Conservation (phyloP, 2,113 vertebrate species). For the Chamaetylas fuelleborni region DNA sequence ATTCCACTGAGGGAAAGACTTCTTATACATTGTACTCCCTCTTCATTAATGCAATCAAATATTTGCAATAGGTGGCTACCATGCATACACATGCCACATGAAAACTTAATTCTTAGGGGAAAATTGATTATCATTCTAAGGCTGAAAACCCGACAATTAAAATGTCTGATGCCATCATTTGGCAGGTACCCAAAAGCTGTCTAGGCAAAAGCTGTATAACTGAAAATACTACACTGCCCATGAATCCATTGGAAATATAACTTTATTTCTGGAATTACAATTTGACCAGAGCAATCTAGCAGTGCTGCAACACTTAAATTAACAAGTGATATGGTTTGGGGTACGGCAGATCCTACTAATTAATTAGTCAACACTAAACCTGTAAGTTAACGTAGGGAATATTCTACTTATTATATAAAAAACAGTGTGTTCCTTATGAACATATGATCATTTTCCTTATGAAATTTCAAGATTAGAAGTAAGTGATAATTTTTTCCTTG, state of each 20-base stretch:
- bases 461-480: neutral
- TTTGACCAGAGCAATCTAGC: neutral
- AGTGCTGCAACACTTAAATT: neutral
- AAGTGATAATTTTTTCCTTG: neutral
- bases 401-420: neutral
- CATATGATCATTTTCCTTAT: neutral
- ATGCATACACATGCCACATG: neutral
- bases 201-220: neutral
- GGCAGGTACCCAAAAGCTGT: neutral
- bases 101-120: neutral
- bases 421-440: neutral
- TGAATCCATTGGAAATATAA: neutral
- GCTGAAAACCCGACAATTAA: neutral
- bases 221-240: neutral
- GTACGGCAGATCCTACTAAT: neutral
- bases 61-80: neutral
- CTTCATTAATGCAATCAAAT: neutral
- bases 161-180: neutral
- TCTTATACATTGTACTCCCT: neutral
- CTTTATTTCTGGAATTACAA: neutral
- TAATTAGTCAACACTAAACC: neutral
- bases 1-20: neutral
- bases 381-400: neutral
- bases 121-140: neutral
- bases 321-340: neutral